Conservation (phyloP, 2,797 vertebrate genomes). For the Falco concolor region DNA sequence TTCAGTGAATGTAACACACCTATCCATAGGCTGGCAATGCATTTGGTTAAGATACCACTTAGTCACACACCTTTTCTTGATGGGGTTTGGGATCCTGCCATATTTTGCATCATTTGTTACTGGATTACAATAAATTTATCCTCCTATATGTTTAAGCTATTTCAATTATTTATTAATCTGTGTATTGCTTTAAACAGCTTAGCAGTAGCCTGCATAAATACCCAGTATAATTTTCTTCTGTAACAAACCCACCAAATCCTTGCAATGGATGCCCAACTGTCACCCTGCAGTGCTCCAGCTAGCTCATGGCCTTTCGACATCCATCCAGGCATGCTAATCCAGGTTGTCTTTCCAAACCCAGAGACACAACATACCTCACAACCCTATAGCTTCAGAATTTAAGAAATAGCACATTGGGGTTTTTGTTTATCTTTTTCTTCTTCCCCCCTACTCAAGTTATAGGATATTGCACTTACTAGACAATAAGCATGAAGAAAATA, state of each 20-base stretch:
- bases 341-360: background rate
- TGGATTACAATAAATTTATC: background rate
- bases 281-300: background rate
- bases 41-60: background rate
- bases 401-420: background rate
- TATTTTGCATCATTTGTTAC: background rate
- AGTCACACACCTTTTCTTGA: background rate
- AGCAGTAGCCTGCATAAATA: background rate
- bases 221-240: background rate
- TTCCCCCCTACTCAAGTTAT: background rate
- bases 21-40: background rate
- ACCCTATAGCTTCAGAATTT: background rate
- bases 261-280: background rate
- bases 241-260: background rate
- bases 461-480: background rate
- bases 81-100: background rate
- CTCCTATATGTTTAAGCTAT: background rate
- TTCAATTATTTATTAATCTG: constrained; percentile 6
- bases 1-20: background rate
- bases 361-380: background rate
- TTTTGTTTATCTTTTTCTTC: background rate
- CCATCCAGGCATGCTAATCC: fast-evolving
- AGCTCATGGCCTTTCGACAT: background rate
- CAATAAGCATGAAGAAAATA: background rate
- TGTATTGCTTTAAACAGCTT: background rate